Base-by-base conservation (phyloP, 2,113 vertebrate genomes). In the Lophochroa leadbeateri region DNA sequence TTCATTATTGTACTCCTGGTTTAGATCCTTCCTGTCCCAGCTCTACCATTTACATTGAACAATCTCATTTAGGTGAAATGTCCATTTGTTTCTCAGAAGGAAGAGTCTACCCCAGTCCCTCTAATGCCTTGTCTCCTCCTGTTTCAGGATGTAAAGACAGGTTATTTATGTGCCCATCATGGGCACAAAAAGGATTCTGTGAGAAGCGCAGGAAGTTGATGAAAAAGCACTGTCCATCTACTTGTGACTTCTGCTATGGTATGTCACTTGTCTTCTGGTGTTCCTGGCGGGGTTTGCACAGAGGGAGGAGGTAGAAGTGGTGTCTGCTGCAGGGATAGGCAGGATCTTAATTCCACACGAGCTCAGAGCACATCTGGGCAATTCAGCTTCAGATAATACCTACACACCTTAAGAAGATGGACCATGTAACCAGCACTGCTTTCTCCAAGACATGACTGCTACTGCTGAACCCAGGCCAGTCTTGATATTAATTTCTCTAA, bases 211-310 rank as follows among this genome's bases (percentile, higher is more conserved):
- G 92, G 85, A 98, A 94, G 92, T 90, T 99, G 88, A 99, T 99
- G 99, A 98, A 99, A 97, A 99, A 99, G 96, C 98, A 99, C 90
- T 99, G 99, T 84, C 99, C 99, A 0, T 98, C 98, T 88, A 99
- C 98, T 98, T 99, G 99, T 20, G 99, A 99, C 97, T 99, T 99
- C 98, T 99, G 99, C 97, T 99, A 99, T 1, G 99, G 99, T 99
- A 98, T 86, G 17, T 2, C 2, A 2, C 7, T 12, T 2, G 1
- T 8, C 3, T 15, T 3, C 18, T 44, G 81, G 35, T 24, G 0
- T 17, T 17, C 31, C 3, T 14, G 58, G 27, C 2, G 71, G 96
- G 80, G 3, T 7, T 67, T 44, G 53, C 52, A 13, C 39, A 8
- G 5, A 35, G 64, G 50, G 76, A 75, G 16, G 37, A 33, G 33